Evolutionary conservation across 1,140 invertebrate species (phyloP), one percentile per base, ranked within the genome.

Genomic region (Drosophila lini): DNA sequence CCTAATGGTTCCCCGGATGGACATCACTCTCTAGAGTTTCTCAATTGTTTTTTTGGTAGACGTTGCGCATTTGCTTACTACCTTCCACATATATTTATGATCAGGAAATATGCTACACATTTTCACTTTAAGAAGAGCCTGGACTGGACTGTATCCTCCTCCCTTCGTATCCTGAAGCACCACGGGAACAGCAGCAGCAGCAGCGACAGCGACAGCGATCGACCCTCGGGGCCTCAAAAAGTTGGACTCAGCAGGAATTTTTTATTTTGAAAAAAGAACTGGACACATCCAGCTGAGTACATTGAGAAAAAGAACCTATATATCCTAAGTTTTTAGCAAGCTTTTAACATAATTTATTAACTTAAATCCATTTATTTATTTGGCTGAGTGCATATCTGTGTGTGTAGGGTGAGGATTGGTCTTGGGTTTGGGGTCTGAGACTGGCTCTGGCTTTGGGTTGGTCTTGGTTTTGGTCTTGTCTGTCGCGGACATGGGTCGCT

Each of bases 81-180:
- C 57, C 25, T 44, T 58, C 65, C 38, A 61, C 63, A 78, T 67
- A 15, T 25, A 8, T 22, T 10, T 47, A 53, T 22, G 74, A 78
- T 81, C 69, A 41, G 59, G 67, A 77, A 77, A 88, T 82, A 69
- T 82, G 79, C 82, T 77, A 88, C 82, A 86, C 60, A 86, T 86
- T 86, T 80, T 80, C 82, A 86, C 83, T 86, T 86, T 86, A 86
- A 80, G 79, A 82, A 86, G 70, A 53, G 3, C 11, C 60, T 50
- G 11, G 25, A 32, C 60, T 50, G 11, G 25, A 32, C 47, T 48
- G 25, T 6, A 16, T 40, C 71, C 34, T 13, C 36, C 34, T 55
- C 32, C 13, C 45, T 10, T 22, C 15, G 7, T 19, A 55, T 15
- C 61, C 41, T 32, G 25, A 40, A 55, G 74, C 74, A 56, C 34